phyloP scores from a whole-genome alignment of 2,797 vertebrate species.

The Setipinna tenuifilis region DNA sequence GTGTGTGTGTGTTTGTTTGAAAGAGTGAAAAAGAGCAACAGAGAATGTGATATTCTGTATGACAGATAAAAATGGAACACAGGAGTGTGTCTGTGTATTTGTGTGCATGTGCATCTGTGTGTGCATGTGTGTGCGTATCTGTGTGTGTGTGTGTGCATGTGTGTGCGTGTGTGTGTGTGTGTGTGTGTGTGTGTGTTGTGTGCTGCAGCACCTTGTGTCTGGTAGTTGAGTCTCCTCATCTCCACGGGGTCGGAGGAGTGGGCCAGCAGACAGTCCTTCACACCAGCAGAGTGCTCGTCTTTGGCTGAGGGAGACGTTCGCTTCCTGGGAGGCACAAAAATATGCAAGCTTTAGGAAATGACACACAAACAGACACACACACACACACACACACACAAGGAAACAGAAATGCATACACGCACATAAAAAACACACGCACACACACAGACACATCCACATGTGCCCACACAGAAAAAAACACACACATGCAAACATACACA shows the following conservation, averaged over 20 bases:
- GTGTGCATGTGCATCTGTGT: conserved; percentile 24
- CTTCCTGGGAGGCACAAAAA: conserved; percentile 75
- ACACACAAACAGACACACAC: neutral
- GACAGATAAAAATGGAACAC: neutral
- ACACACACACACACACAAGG: conserved; percentile 12
- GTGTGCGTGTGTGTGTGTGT: conserved; percentile 19
- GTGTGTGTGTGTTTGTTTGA: neutral
- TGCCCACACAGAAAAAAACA: conserved; percentile 12
- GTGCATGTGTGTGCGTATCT: conserved; percentile 13
- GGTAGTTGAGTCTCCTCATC: conserved; percentile 92
- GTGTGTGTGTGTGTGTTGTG: conserved; percentile 25
- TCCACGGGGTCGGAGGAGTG: conserved; percentile 92
- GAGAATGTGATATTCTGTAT: neutral
- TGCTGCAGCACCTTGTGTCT: conserved; percentile 85
- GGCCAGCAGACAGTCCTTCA: conserved; percentile 89
- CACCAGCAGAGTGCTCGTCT: conserved; percentile 84
- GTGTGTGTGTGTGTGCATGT: conserved; percentile 27
- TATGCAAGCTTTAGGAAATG: conserved; percentile 3
- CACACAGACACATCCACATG: neutral
- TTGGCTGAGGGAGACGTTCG: conserved; percentile 88
- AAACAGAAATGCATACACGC: conserved; percentile 24
- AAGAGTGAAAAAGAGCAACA: neutral
- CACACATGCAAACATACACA: conserved; percentile 15
- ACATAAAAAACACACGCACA: conserved; percentile 30
- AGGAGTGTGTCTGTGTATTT: neutral